Evolutionary conservation across 2,113 vertebrate genomes (phyloP).

Genomic region (Setophaga kirtlandii): DNA sequence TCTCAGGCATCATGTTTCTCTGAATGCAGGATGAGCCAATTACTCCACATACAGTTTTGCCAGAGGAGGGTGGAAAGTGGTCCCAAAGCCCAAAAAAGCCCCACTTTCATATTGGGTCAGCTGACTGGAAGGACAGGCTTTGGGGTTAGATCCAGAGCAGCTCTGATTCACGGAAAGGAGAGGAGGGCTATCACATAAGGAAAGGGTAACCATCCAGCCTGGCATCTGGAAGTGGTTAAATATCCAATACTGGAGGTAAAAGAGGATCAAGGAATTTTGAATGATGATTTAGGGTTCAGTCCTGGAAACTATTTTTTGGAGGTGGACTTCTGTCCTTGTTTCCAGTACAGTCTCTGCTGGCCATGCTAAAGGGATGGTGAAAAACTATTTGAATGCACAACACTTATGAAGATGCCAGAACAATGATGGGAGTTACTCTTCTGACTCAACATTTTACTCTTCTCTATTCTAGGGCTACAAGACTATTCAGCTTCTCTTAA

Average conservation of each 20-base stretch:
- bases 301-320: background rate
- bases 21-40: constrained; percentile 22
- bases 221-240: background rate
- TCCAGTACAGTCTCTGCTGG: background rate
- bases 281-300: background rate
- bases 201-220: background rate
- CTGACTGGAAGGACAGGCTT: background rate
- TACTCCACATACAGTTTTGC: background rate
- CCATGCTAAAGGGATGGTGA: background rate
- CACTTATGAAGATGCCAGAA: background rate
- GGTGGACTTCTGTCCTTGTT: background rate
- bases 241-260: background rate
- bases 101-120: background rate
- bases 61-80: background rate
- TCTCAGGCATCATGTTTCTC: constrained; percentile 33
- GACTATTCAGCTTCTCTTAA: constrained; percentile 29
- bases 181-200: background rate
- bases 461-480: constrained; percentile 1
- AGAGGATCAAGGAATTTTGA: background rate
- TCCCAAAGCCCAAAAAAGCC: background rate
- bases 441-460: background rate
- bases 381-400: background rate
- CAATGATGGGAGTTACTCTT: background rate
- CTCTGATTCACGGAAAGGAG: background rate
- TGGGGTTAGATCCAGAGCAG: background rate